Base-by-base conservation (phyloP, 2,888 invertebrate genomes). In the Latheticus oryzae region DNA sequence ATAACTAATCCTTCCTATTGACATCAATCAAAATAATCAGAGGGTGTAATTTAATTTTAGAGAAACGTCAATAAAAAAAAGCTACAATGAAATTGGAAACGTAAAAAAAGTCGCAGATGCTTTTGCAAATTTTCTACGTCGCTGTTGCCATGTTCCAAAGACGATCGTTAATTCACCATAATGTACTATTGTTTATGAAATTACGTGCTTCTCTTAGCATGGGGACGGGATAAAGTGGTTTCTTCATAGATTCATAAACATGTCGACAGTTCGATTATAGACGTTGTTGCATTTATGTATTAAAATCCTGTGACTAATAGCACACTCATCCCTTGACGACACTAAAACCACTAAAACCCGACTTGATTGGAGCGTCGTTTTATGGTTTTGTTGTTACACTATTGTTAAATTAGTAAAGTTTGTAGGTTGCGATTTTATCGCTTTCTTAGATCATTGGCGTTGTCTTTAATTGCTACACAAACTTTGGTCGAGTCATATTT, bases 1-100 rank as follows among this genome's bases (percentile, higher is more conserved):
- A 48, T 35, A 48, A 48, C 48, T 48, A n/a, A 48, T 48, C 33
- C 17, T 8, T 32, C 32, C 32, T 33, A 40, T 38, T 40, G 38
- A 40, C 51, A 51, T 51, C 51, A 51, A 51, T 51, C 51, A 51
- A 38, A 51, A 51, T 51, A 51, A 51, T 51, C 38, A 51, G 38
- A 51, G 51, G 38, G 38, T 38, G 51, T 51, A 51, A 51, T 51
- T 51, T 9, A 40, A 51, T 51, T 51, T 51, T 16, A n/a, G n/a
- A 38, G 28, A 51, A 30, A 17, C 16, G 21, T 33, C 23, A 21
- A 37, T 42, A 28, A 43, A 43, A 43, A n/a, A 12, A 24, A 26
- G 23, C 26, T 42, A 24, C 5, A 11, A 43, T 43, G 9, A 24
- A 15, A 12, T 35, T 42, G n/a, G n/a, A n/a, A n/a, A n/a, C 32